Percentiles rank a stretch among this genome's conserved stretches.
phyloP scores from a whole-genome alignment of 2,888 invertebrate genomes.

The Hecatera dysodea region DNA sequence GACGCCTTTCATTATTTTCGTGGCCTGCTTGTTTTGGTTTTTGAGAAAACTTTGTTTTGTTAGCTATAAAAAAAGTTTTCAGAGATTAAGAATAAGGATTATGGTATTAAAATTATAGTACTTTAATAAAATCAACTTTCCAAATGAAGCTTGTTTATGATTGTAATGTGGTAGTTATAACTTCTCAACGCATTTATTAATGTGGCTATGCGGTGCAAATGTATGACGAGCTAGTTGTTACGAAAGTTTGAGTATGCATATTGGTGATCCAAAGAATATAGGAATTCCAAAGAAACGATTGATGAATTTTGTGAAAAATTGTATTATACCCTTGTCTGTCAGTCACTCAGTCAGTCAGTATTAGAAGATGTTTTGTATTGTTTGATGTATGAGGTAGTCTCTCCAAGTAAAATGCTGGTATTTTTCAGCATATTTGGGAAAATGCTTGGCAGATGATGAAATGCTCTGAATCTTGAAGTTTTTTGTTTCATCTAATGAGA shows the following conservation, averaged over 20 bases:
- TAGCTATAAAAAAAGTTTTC: constrained; percentile 29
- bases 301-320: too few relatives aligned
- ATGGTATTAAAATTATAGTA: constrained; percentile 4
- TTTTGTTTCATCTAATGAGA: neutral
- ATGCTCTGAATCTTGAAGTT: neutral
- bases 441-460: neutral
- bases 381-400: too few relatives aligned
- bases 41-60: constrained; percentile 36
- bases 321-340: too few relatives aligned
- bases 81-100: constrained; percentile 33
- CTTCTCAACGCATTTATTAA: too few relatives aligned
- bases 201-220: too few relatives aligned
- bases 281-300: too few relatives aligned
- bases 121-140: neutral
- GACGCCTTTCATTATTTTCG: constrained; percentile 47
- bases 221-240: too few relatives aligned
- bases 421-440: neutral
- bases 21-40: constrained; percentile 37
- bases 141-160: neutral
- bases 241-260: neutral
- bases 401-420: too few relatives aligned
- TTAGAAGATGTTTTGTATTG: too few relatives aligned
- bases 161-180: neutral
- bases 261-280: too few relatives aligned
- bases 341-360: too few relatives aligned